Conservation (phyloP, 2,888 invertebrate genomes). For the Coleophora deauratella region DNA sequence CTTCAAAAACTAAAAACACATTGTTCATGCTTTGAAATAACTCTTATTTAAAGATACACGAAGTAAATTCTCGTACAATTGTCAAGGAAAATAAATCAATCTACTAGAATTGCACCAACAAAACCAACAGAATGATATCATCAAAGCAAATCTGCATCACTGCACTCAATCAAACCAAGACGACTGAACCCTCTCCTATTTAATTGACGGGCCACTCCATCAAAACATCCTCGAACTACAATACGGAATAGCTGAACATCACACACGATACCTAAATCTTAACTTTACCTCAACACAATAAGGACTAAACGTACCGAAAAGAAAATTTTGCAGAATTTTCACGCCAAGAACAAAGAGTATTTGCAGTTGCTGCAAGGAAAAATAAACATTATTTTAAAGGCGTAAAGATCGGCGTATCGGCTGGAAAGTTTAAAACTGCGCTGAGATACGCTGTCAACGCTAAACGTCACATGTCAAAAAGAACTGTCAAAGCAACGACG, state of each 20-base stretch:
- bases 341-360: constrained; percentile 27
- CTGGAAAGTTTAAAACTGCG: constrained; percentile 16
- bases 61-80: too few species aligned
- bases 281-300: constrained; percentile 29
- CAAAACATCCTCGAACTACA: constrained; percentile 54
- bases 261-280: constrained; percentile 21
- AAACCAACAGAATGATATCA: constrained; percentile 24
- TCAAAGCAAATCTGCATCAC: constrained; percentile 55
- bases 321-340: constrained; percentile 31
- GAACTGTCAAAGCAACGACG: constrained; percentile 47
- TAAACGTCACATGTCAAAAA: constrained; percentile 50
- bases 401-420: constrained; percentile 11
- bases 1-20: too few species aligned
- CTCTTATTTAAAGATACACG: too few species aligned
- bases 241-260: constrained; percentile 27
- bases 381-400: constrained; percentile 20
- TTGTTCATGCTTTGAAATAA: too few species aligned
- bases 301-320: constrained; percentile 24
- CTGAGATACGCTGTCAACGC: constrained; percentile 40
- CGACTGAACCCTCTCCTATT: constrained; percentile 55
- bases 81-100: too few species aligned
- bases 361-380: constrained; percentile 16
- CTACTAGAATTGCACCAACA: too few species aligned
- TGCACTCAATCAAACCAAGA: constrained; percentile 63
- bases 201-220: constrained; percentile 71